phyloP scores from a whole-genome alignment of 2,888 invertebrate genomes.

The Encarsia formosa region DNA sequence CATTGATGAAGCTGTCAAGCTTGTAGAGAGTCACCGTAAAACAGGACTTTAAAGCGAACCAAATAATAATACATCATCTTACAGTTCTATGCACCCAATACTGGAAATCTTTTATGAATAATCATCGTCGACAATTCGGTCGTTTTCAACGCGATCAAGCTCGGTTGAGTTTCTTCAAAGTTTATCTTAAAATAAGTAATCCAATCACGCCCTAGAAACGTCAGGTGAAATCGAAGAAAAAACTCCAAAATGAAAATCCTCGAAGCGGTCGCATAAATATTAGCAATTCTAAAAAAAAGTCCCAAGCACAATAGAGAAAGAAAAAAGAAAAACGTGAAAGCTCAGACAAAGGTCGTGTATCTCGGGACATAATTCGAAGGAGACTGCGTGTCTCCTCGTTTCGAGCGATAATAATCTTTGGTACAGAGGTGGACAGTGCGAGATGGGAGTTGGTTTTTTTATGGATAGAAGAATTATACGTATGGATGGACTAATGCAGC shows the following conservation, averaged over 20 bases:
- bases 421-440: conserved; percentile 19
- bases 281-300: too few species aligned
- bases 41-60: too few species aligned
- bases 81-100: too few species aligned
- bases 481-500: conserved; percentile 35
- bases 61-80: too few species aligned
- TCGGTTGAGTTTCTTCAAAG: too few species aligned
- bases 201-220: not conserved
- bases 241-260: conserved; percentile 2
- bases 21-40: too few species aligned
- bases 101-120: too few species aligned
- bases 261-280: not conserved
- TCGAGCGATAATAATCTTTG: conserved; percentile 45
- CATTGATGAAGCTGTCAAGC: too few species aligned
- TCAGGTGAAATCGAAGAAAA: not conserved
- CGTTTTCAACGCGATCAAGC: too few species aligned
- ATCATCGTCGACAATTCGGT: too few species aligned
- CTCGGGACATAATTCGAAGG: conserved; percentile 19
- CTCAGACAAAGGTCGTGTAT: too few species aligned
- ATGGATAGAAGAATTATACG: not conserved
- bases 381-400: conserved; percentile 44
- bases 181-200: not conserved
- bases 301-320: not conserved
- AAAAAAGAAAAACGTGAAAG: not conserved
- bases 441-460: too few species aligned